Evolutionary conservation across 2,113 vertebrate genomes (phyloP).

Genomic region (Poicephalus gulielmi): DNA sequence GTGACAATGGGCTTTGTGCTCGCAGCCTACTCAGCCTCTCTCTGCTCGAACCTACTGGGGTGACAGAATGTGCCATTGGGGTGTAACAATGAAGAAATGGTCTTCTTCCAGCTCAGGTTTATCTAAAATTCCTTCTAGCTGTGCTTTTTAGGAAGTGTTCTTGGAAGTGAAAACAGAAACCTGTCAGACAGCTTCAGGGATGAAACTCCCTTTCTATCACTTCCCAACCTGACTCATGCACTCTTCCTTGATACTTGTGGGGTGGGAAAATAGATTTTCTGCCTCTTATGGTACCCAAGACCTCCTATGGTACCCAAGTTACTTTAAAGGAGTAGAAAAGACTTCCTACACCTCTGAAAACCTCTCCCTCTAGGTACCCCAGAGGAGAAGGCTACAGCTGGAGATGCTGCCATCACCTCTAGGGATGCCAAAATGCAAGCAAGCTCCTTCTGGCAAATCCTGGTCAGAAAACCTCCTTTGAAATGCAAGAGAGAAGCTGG

Average conservation of each 20-base stretch:
- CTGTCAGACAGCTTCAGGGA: not conserved
- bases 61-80: accelerated
- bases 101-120: not conserved
- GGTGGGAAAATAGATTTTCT: not conserved
- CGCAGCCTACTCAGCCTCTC: not conserved
- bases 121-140: not conserved
- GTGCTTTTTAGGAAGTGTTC: not conserved
- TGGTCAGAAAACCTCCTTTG: not conserved
- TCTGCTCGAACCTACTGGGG: not conserved
- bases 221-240: not conserved
- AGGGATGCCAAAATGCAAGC: not conserved
- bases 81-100: not conserved
- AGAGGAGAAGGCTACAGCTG: not conserved
- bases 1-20: not conserved
- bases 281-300: not conserved
- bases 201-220: not conserved
- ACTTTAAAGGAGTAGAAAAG: not conserved
- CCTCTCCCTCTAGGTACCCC: not conserved
- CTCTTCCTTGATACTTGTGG: not conserved
- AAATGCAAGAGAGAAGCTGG: not conserved
- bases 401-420: not conserved
- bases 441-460: not conserved
- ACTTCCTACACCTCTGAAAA: not conserved
- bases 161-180: not conserved
- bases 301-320: not conserved